Base-by-base conservation (phyloP, 1,140 invertebrate species). In the Whitmania pigra region DNA sequence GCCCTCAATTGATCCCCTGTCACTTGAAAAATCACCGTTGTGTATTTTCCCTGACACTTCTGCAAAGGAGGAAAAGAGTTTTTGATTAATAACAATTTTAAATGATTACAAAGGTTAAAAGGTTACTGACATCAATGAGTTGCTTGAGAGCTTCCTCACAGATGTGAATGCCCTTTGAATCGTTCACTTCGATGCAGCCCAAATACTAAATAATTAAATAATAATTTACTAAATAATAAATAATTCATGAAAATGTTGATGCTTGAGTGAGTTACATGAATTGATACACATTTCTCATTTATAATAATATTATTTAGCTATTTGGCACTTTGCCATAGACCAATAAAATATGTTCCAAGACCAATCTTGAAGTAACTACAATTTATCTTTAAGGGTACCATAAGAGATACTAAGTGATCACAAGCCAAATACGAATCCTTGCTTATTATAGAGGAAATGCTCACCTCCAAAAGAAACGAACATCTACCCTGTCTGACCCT, bases 131-230 rank as follows among this genome's bases (percentile, higher is more conserved):
- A 25, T 63, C 22, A 22, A 63, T 63, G 7, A 63, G 29, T 31
- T 63, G 22, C 87, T 96, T 97, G 53, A 99, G 86, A 27, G 96
- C 96, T 83, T 97, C 94, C 83, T 99, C 97, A 85, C 97, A 99
- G 53, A 99, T 93, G 84, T 97, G 92, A 93, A 99, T 98, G 25
- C 97, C 96, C 78, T 96, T 87, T 0, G 94, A 98, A 83, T 99
- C 96, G 82, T 94, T 98, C 3, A 99, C 97, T 85, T 99, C 96
- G 0, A 97, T 92, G 84, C 94, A 96, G 75, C 97, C 97, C 77
- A 99, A 84, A 86, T 99, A 99, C 88, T 91, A 78, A 36, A 86
- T 85, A 69, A 74, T n/a, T n/a, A n/a, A n/a, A n/a, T n/a, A n/a
- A n/a, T n/a, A n/a, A n/a, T n/a, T n/a, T n/a, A n/a, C n/a, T n/a